Conservation (phyloP, 2,113 vertebrate species). For the Leucoraja erinaceus region DNA sequence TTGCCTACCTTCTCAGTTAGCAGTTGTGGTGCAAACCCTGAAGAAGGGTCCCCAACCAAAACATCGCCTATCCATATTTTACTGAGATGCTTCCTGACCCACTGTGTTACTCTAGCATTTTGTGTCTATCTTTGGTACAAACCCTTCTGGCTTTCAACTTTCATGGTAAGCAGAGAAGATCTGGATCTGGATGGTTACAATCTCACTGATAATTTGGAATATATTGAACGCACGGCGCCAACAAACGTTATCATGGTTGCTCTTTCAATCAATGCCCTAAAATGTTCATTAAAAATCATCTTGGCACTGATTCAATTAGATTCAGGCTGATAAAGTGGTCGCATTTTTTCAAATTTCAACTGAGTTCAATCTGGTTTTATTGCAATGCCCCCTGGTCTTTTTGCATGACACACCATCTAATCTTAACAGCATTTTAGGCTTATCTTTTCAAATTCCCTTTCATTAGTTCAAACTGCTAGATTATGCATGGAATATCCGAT, state of each 20-base stretch:
- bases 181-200: neutral
- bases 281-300: no score
- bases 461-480: neutral
- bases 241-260: neutral
- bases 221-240: neutral
- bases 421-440: neutral
- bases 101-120: no score
- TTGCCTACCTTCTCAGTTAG: neutral
- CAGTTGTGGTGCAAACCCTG: neutral
- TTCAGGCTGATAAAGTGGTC: no score
- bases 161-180: no score
- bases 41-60: no score
- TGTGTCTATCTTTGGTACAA: neutral
- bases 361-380: neutral
- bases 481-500: neutral
- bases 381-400: neutral
- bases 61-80: no score
- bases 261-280: no score
- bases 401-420: neutral
- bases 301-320: no score
- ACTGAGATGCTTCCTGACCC: no score
- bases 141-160: neutral
- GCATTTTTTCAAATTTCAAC: neutral
- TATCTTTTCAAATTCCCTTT: neutral
- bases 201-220: neutral